Evolutionary conservation across 1,140 invertebrate genomes (phyloP).

Genomic region (Coenobita brevimanus): DNA sequence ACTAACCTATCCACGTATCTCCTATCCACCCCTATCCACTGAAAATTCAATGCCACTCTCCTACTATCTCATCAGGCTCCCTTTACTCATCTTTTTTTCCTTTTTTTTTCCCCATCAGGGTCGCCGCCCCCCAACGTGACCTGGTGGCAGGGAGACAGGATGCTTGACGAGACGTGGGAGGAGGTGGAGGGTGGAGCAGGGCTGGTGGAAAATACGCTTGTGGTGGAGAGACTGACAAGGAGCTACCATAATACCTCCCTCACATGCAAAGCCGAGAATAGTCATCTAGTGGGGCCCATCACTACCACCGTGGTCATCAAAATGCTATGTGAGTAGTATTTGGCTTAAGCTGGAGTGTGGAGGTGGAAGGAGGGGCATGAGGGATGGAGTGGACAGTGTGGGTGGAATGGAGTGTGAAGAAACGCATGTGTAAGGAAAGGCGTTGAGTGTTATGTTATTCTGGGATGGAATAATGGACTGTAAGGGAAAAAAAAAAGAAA

Average conservation of each 20-base stretch:
- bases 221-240: conserved; percentile 38
- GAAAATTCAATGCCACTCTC: too few relatives aligned
- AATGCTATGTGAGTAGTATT: conserved; percentile 18
- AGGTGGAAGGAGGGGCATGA: not conserved
- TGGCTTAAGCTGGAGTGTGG: not conserved
- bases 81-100: too few relatives aligned
- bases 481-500: too few relatives aligned
- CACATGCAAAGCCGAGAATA: conserved; percentile 22
- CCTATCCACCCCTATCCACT: too few relatives aligned
- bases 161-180: conserved; percentile 37
- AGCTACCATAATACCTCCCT: conserved; percentile 27
- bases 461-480: too few relatives aligned
- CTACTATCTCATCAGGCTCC: too few relatives aligned
- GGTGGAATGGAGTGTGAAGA: too few relatives aligned
- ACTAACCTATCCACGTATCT: too few relatives aligned
- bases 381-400: too few relatives aligned
- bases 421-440: too few relatives aligned
- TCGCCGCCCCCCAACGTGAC: conserved; percentile 31
- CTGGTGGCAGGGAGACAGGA: conserved; percentile 34
- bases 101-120: not conserved
- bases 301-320: conserved; percentile 22
- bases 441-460: too few relatives aligned
- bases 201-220: conserved; percentile 15
- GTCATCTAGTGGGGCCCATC: conserved; percentile 1
- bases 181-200: not conserved